Base-by-base conservation (phyloP, 2,113 vertebrate genomes). In the Zosterops borbonicus region DNA sequence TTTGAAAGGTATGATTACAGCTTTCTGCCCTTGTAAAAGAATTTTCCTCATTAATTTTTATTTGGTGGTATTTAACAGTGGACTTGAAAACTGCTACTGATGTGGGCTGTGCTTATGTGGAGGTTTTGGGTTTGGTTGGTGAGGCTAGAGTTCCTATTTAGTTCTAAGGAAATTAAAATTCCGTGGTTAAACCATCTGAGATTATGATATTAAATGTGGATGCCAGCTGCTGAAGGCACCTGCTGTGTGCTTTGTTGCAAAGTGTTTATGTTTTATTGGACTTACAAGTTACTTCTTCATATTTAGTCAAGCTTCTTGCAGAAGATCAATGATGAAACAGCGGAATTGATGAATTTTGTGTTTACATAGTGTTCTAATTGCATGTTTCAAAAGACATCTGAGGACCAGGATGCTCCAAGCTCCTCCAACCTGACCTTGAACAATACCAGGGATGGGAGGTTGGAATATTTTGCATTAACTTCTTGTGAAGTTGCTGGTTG, bases 21-120 rank as follows among this genome's bases (percentile, higher is more conserved):
- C 8, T 60, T 81, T 81, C n/a, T 74, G 7, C 29, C 27, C 25
- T 5, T 46, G 50, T 14, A 58, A 59, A 44, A 59, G 12, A 33
- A 11, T 5, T n/a, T 64, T 56, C 9, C 8, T 47, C 11, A 25
- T 55, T 67, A 42, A 14, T 9, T 5, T 87, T 73, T 23, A 25
- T 46, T 21, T 85, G 31, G 11, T 82, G 23, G 2, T 60, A 5
- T 35, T 2, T 21, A 17, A 9, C 15, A 42, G 14, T 24, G 27
- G 27, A 2, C 14, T 28, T 64, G n/a, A 55, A 14, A 63, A 6
- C 25, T 49, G 25, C 16, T 14, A 1, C 9, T 63, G 3, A 0
- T 7, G 2, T 35, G 33, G 41, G 10, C 22, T 44, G 6, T 46
- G 18, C 7, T 3, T 41, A 1, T 9, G 6, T 27, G 21, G 77